Conservation (phyloP, 2,113 vertebrate genomes). For the Barbus barbus region DNA sequence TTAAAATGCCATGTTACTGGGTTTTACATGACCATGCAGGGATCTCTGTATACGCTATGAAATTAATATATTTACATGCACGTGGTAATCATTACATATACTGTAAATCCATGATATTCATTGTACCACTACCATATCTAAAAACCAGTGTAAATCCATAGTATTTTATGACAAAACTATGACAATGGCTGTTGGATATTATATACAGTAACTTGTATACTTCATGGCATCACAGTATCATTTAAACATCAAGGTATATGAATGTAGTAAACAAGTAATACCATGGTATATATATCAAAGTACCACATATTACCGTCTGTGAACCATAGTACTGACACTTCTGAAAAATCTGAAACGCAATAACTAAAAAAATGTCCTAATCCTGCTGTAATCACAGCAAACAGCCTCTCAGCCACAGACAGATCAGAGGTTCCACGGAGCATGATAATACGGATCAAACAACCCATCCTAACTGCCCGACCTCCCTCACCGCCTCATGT, state of each 20-base stretch:
- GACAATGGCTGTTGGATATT: not conserved
- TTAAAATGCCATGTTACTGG: not conserved
- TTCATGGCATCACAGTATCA: not conserved
- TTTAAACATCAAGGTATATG: not conserved
- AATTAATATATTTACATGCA: not conserved
- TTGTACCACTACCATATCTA: not conserved
- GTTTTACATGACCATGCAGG: not conserved
- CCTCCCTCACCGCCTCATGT: not conserved
- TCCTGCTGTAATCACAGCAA: constrained; percentile 21
- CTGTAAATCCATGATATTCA: not conserved
- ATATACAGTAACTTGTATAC: not conserved
- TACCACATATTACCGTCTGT: not conserved
- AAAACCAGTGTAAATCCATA: not conserved
- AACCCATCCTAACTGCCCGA: not conserved
- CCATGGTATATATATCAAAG: not conserved
- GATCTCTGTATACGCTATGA: not conserved
- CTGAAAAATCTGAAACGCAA: not conserved
- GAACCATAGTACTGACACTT: not conserved
- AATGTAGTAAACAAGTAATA: not conserved
- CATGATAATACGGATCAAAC: not conserved
- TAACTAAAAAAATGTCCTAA: constrained; percentile 26
- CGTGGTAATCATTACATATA: not conserved
- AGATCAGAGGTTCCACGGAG: not conserved
- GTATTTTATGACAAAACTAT: not conserved
- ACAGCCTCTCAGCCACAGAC: not conserved